phyloP scores from a whole-genome alignment of 2,888 invertebrate species.

The Synanthedon vespiformis region DNA sequence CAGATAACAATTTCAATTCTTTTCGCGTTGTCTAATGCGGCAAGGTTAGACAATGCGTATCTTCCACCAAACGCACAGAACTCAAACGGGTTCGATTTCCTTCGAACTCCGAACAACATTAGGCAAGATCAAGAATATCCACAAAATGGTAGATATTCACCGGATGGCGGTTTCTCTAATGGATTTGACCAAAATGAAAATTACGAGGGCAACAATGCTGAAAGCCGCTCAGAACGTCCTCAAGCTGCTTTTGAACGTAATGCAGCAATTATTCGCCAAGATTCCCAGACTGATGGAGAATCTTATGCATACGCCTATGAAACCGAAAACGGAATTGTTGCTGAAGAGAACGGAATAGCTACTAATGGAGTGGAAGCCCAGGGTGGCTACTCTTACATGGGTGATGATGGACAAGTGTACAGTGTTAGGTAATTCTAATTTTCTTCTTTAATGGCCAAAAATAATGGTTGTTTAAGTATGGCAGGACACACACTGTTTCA shows the following conservation, averaged over 20 bases:
- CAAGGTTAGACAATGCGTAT: conserved; percentile 49
- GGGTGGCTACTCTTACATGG: conserved; percentile 53
- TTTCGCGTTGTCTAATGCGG: conserved; percentile 35
- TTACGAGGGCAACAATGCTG: conserved; percentile 9
- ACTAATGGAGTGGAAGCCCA: conserved; percentile 54
- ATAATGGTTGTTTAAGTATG: no score
- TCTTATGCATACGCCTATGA: conserved; percentile 49
- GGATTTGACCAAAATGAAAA: conserved; percentile 5
- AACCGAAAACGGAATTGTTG: conserved; percentile 55
- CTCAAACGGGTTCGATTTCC: conserved; percentile 38
- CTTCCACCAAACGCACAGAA: conserved; percentile 44
- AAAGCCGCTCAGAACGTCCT: conserved; percentile 35
- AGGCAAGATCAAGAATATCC: conserved; percentile 9
- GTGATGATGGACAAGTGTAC: conserved; percentile 57
- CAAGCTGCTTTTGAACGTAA: conserved; percentile 48
- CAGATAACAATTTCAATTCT: conserved; percentile 44
- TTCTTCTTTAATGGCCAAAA: neutral
- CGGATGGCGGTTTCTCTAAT: conserved; percentile 8
- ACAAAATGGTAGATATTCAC: conserved; percentile 7
- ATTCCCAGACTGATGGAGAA: conserved; percentile 48
- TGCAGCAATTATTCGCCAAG: conserved; percentile 51
- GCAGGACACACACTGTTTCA: no score
- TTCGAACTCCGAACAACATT: conserved; percentile 28
- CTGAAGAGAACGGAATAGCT: conserved; percentile 53
- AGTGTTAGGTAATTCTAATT: conserved; percentile 35